phyloP scores from a whole-genome alignment of 2,113 vertebrate genomes.

The Gymnarchus niloticus region DNA sequence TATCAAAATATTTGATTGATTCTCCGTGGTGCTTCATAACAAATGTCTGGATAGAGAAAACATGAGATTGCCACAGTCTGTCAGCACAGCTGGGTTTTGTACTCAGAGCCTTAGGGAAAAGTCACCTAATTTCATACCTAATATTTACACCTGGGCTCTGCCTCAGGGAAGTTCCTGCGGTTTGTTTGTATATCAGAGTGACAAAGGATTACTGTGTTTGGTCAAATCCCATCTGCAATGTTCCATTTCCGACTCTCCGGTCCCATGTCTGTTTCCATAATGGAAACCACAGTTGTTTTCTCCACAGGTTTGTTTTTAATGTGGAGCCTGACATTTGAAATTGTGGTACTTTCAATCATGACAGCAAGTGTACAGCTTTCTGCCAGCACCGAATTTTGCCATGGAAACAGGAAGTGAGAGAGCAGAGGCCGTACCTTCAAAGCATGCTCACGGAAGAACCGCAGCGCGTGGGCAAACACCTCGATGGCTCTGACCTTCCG shows the following conservation, averaged over 20 bases:
- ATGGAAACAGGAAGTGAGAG: neutral
- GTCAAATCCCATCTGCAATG: neutral
- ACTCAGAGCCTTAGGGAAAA: neutral
- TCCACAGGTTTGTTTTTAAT: neutral
- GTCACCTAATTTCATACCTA: constrained; percentile 2
- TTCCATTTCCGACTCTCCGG: neutral
- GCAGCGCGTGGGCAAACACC: constrained; percentile 83
- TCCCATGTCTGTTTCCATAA: neutral
- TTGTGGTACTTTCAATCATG: neutral
- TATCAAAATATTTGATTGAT: neutral
- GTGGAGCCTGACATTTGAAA: neutral
- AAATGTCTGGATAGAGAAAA: neutral
- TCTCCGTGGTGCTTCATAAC: neutral
- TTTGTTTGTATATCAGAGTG: neutral
- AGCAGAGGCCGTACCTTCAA: constrained; percentile 69
- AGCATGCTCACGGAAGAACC: constrained; percentile 86
- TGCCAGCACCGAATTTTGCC: neutral
- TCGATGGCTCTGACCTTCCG: constrained; percentile 78
- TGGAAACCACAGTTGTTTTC: neutral
- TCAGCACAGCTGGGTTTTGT: constrained; percentile 5
- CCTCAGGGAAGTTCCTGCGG: neutral
- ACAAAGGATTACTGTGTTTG: neutral
- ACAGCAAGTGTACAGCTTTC: neutral
- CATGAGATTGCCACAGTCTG: neutral
- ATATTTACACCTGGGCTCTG: constrained; percentile 9